phyloP scores from a whole-genome alignment of 2,888 invertebrate genomes.

The Poecilus cupreus region DNA sequence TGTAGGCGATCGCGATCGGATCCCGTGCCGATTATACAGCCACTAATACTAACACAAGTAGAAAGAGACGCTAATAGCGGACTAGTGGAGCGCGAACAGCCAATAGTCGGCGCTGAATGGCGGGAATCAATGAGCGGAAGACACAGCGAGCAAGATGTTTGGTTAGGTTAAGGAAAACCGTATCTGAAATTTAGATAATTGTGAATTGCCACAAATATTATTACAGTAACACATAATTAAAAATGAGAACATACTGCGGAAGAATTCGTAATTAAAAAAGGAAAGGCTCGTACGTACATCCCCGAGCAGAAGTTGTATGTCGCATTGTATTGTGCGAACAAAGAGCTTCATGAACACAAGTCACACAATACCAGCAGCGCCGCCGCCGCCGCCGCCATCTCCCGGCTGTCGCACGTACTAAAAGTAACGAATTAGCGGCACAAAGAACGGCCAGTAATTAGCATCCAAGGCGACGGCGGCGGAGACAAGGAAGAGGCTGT shows the following conservation, averaged over 20 bases:
- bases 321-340: neutral
- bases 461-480: neutral
- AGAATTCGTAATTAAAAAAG: conserved; percentile 31
- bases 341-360: neutral
- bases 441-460: neutral
- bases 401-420: neutral
- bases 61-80: no score
- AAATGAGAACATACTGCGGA: neutral
- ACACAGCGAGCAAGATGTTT: no score
- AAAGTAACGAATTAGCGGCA: neutral
- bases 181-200: no score
- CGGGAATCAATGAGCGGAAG: no score
- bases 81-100: no score
- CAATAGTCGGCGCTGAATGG: no score
- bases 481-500: neutral
- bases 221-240: neutral
- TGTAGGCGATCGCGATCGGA: no score
- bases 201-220: no score
- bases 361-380: neutral
- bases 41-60: no score
- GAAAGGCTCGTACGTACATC: neutral
- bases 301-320: no score
- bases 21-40: no score
- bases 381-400: neutral
- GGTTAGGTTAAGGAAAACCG: no score